Evolutionary conservation across 1,140 invertebrate species (phyloP).

Genomic region (Megathymus violae): DNA sequence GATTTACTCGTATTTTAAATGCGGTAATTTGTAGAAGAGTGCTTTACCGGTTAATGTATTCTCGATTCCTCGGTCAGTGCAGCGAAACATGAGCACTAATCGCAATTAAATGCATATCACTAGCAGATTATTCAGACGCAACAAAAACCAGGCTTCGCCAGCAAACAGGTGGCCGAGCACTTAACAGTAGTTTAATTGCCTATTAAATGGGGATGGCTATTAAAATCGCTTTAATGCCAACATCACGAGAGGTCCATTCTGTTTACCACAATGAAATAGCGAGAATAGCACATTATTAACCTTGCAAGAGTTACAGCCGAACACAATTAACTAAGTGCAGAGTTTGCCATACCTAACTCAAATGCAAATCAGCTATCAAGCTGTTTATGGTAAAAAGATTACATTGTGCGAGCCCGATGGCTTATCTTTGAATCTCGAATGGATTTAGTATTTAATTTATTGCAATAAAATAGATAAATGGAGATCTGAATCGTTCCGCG

Average conservation of each 20-base stretch:
- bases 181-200: slow-evolving; percentile 62
- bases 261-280: slow-evolving; percentile 73
- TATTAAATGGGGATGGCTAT: slow-evolving; percentile 68
- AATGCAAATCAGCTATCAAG: slow-evolving; percentile 72
- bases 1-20: too few relatives aligned
- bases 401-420: slow-evolving; percentile 75
- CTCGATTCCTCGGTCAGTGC: not conserved
- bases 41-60: slow-evolving; percentile 2
- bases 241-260: slow-evolving; percentile 54
- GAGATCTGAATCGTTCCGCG: slow-evolving; percentile 67
- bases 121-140: slow-evolving; percentile 36
- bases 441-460: slow-evolving; percentile 77
- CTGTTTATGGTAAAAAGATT: slow-evolving; percentile 80
- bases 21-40: not conserved
- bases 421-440: slow-evolving; percentile 75
- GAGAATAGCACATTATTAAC: slow-evolving; percentile 72
- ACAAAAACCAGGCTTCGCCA: slow-evolving; percentile 39
- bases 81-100: slow-evolving; percentile 7
- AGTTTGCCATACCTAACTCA: slow-evolving; percentile 58
- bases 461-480: slow-evolving; percentile 81
- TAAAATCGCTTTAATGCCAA: slow-evolving; percentile 63
- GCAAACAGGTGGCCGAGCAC: slow-evolving; percentile 44
- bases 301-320: slow-evolving; percentile 49
- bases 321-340: slow-evolving; percentile 68
- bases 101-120: slow-evolving; percentile 37